Conservation (phyloP, 2,797 vertebrate species). For the Chromis chromis region DNA sequence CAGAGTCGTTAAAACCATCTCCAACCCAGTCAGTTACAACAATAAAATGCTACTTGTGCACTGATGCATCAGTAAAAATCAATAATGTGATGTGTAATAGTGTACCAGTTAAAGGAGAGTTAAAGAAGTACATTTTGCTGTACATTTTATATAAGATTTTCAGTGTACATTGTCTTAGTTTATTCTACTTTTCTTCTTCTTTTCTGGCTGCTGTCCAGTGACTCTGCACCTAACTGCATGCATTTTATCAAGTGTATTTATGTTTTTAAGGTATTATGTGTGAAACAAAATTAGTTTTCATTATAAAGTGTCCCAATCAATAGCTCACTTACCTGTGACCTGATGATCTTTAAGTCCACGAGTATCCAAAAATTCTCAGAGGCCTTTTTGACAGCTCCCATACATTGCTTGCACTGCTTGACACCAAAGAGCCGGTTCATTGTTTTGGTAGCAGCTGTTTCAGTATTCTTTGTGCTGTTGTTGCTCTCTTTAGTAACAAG, state of each 20-base stretch:
- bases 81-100: not conserved
- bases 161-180: not conserved
- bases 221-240: no score
- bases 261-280: not conserved
- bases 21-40: not conserved
- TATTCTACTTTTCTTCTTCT: not conserved
- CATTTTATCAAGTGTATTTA: no score
- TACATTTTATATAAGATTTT: no score
- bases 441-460: conserved; percentile 66
- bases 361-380: conserved; percentile 50
- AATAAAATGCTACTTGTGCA: not conserved
- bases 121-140: no score
- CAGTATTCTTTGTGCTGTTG: conserved; percentile 53
- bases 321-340: not conserved
- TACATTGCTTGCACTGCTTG: conserved; percentile 33
- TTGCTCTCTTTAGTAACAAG: conserved; percentile 53
- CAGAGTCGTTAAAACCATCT: not conserved
- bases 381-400: conserved; percentile 61
- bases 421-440: conserved; percentile 55
- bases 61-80: not conserved
- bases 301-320: not conserved
- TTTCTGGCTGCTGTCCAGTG: no score
- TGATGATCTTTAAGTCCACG: conserved; percentile 38
- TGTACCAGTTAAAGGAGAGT: not conserved
- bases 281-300: conserved; percentile 12